A percentile compares a stretch with the other conserved stretches of the same genome.
phyloP scores from a whole-genome alignment of 2,888 invertebrate genomes.

The Agrenia bidenticulata region DNA sequence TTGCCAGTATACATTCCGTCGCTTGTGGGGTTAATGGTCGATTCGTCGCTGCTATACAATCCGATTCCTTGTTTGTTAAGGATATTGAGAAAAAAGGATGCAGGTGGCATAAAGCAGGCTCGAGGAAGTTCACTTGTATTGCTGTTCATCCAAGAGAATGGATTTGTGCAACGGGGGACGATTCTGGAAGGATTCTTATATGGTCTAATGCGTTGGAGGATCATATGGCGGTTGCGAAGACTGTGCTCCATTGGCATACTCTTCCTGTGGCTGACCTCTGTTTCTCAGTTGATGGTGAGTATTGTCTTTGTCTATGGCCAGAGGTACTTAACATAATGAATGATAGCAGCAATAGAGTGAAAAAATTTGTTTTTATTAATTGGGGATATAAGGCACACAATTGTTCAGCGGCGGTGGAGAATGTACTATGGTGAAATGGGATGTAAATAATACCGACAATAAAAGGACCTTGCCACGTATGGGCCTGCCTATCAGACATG shows the following conservation, averaged over 20 bases:
- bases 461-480: conserved; percentile 70
- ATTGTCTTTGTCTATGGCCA: conserved; percentile 1
- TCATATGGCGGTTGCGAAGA: conserved; percentile 55
- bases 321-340: no score
- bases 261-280: conserved; percentile 67
- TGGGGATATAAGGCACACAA: conserved; percentile 60
- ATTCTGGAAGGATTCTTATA: conserved; percentile 65
- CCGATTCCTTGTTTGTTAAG: conserved; percentile 32
- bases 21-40: conserved; percentile 29
- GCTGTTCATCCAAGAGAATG: conserved; percentile 68
- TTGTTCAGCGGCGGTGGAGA: conserved; percentile 78
- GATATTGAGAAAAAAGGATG: conserved; percentile 22
- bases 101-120: conserved; percentile 42
- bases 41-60: conserved; percentile 47
- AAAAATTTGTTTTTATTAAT: neutral
- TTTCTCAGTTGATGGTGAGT: conserved; percentile 63
- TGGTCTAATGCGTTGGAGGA: conserved; percentile 60
- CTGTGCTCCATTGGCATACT: conserved; percentile 75
- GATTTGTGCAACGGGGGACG: conserved; percentile 69
- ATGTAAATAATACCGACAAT: conserved; percentile 59
- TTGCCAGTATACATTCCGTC: conserved; percentile 33
- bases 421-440: conserved; percentile 76
- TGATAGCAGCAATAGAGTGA: no score
- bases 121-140: conserved; percentile 63
- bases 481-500: conserved; percentile 66